Base-by-base conservation (phyloP, 2,888 invertebrate genomes). In the Rapana venosa region DNA sequence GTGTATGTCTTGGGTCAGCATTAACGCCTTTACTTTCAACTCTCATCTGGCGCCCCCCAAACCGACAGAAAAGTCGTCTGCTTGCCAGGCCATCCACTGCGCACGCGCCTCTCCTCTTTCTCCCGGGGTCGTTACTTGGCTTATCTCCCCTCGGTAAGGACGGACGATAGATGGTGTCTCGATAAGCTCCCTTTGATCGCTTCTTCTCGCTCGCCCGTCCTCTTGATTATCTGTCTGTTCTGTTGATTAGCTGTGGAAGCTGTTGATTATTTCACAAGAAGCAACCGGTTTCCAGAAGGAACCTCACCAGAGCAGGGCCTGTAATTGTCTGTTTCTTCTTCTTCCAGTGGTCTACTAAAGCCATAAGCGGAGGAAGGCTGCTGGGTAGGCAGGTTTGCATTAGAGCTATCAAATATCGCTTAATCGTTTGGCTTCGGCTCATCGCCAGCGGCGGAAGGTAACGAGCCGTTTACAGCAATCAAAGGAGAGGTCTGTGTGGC, bases 131-230 rank as follows among this genome's bases (percentile, higher is more conserved):
- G 87, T 87, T 87, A 74, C 26, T 6, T 26, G 32, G 32, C 74
- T 87, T 87, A 87, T 87, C 87, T 70, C 20, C 74, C 74, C 47
- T 32, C 66, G 26, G 15, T 47, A 87, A 87, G 22, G 87, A 87
- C n/a, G 26, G 66, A n/a, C 15, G 47, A 74, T 70, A 35, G 87
- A 87, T 87, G 74, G 87, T 74, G 87, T 61, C 47, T n/a, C 87
- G 87, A 87, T 87, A 74, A 74, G 47, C 87, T 70, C 87, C 87
- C 74, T 87, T 87, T 86, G 86, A 86, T 86, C 86, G 81, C 36
- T 26, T 26, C 22, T 47, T 47, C 26, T 22, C 74, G 22, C 74
- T 74, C 13, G 22, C 47, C 47, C 20, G 26, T 30, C 8, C 47
- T 83, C 26, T 83, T 83, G 47, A 83, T 83, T 36, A 83, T 83